Evolutionary conservation across 2,888 invertebrate species (phyloP), one percentile per base, ranked within the genome.

Genomic region (Rotaria magnacalcarata): DNA sequence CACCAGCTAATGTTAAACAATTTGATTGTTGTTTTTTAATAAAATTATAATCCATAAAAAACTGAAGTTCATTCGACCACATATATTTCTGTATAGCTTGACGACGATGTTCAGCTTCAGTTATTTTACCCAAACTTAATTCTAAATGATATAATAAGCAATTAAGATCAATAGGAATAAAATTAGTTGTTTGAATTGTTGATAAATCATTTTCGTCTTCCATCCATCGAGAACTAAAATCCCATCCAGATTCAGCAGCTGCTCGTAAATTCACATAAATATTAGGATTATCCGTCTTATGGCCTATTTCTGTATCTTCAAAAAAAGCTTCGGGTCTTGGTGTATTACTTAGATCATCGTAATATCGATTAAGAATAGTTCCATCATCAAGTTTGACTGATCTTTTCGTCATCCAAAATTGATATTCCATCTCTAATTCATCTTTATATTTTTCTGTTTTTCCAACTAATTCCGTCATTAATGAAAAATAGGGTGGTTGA

Each of bases 161-260:
- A 90, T 96, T 96, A 86, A 96, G 91, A 90, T 96, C 96, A 2
- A 95, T 95, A 0, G 95, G 95, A 47, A 95, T 91, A n/a, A 95
- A 93, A 86, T 93, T 91, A 67, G 92, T 92, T 0, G 94, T 94
- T 87, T 93, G 93, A 43, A 94, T 93, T 87, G 93, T 92, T 7
- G 93, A 92, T 87, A 96, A 90, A 88, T 93, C 94, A n/a, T 94
- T 94, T 93, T 90, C 74, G 90, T 91, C 87, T 16, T 24, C 80
- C 50, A 87, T 84, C 96, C 96, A 97, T 85, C 97, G 93, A 1
- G 94, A 94, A 0, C 95, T 96, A 91, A 96, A 97, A 90, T 97
- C 97, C 96, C 96, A 96, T 2, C 97, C 97, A 0, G 95, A 96
- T 90, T 97, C 97, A 0, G 96, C 96, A 0, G 94, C 96, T 0